Evolutionary conservation across 2,888 invertebrate genomes (phyloP).

Genomic region (Actias luna): DNA sequence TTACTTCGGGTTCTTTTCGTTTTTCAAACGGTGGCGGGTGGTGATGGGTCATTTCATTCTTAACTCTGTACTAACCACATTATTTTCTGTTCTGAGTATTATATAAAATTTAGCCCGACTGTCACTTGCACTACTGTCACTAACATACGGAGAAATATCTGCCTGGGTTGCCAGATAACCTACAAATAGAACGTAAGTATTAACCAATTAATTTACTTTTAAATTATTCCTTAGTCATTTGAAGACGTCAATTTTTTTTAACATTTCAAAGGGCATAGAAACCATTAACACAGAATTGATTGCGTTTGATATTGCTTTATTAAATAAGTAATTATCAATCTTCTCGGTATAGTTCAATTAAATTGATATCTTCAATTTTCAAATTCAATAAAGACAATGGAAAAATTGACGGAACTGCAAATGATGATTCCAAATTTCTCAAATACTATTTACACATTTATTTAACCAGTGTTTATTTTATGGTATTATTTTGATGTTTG

Average conservation of each 20-base stretch:
- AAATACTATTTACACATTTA: not conserved
- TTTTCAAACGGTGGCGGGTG: slow-evolving; percentile 30
- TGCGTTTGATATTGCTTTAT: not conserved
- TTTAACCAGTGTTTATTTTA: not conserved
- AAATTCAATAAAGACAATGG: not conserved
- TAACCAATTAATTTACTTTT: not conserved
- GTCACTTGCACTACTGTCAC: slow-evolving; percentile 54
- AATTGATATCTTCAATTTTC: not conserved
- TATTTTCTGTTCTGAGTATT: slow-evolving; percentile 67
- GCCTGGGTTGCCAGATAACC: not conserved
- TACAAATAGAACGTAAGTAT: slow-evolving; percentile 11
- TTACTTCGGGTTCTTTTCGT: slow-evolving; percentile 21
- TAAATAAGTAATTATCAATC: not conserved
- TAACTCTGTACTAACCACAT: slow-evolving; percentile 58
- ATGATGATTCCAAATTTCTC: not conserved
- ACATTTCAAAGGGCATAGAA: too few species aligned
- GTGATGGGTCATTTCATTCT: slow-evolving; percentile 16
- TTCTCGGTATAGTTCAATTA: not conserved
- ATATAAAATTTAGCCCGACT: slow-evolving; percentile 63
- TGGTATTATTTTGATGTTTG: not conserved
- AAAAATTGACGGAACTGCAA: not conserved
- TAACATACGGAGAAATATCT: slow-evolving; percentile 37
- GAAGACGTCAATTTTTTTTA: not conserved
- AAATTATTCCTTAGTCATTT: too few species aligned
- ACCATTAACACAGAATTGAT: not conserved